Evolutionary conservation across 2,113 vertebrate species (phyloP), one percentile per base, ranked within the genome.

Genomic region (Poeciliopsis retropinna): DNA sequence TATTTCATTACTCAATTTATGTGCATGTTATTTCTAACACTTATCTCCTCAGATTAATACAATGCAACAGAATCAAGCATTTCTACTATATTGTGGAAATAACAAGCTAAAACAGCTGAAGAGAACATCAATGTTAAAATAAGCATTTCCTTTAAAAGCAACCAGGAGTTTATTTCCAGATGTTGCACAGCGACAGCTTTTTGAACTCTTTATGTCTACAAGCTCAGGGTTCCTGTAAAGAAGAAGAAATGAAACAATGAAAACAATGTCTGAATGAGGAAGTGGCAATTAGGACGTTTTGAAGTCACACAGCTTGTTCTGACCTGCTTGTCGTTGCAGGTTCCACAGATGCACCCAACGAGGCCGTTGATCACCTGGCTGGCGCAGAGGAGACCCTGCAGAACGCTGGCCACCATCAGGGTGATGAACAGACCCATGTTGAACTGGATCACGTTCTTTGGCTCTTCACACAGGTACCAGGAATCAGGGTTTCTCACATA

Each of bases 341-440:
- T 84, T 67, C 94, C 93, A 37, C 85, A 95, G 39, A 95, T 14
- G 70, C 94, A 95, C 25, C 94, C 94, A 1, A 89, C 64, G 6
- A 95, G 76, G 7, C 94, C 92, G 14, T 93, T 94, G 90, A 94
- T 73, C 73, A 93, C 79, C 88, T 94, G 94, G 27, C 67, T 2
- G 41, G 19, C 65, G 27, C 93, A 94, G 19, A 95, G 88, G 31
- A 92, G 5, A 34, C 74, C 9, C 88, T 95, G 89, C 65, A 94
- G 27, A 2, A 11, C 2, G 34, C 90, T 88, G 57, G 74, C 68
- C 2, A 62, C 81, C 60, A 90, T 22, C 78, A 95, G 82, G 27
- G 89, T 87, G 9, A 81, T n/a, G 79, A 95, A 95, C 79, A 95
- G 64, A 0, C 79, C 87, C 0, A 87, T 41, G 67, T 95, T 94